Evolutionary conservation across 1,140 invertebrate species (phyloP), one percentile per base, ranked within the genome.

Genomic region (Pseudomyrmex gracilis): DNA sequence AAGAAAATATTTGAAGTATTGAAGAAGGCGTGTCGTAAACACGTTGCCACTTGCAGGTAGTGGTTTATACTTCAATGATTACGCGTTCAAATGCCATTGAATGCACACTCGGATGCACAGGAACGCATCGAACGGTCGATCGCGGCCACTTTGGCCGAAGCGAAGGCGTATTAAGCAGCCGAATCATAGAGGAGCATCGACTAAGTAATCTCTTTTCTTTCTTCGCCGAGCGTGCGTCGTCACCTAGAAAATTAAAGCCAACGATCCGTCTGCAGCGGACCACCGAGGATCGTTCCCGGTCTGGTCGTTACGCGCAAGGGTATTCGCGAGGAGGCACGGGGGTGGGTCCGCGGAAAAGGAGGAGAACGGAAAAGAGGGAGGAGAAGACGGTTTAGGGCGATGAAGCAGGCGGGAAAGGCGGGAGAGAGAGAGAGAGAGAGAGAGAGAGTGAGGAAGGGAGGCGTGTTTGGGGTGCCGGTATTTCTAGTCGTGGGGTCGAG

Each of bases 161-260:
- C 80, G 73, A 34, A n/a, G n/a, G 17, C 47, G 60, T 15, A 76
- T 70, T 83, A 74, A 51, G 57, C 80, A 61, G 49, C 51, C 43
- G 60, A 60, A 66, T 77, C 63, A 61, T 47, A 74, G 73, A 66
- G 34, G 20, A 83, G 63, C 73, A 66, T 51, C 73, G 63, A 73
- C 63, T 83, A 83, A 34, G 34, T 34, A 34, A 76, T 68, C 85
- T 61, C 67, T 22, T 85, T 58, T 82, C 82, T 73, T 55, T 67
- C 57, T 71, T 53, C n/a, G n/a, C 22, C 66, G 76, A 47, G 51
- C 17, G 82, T 74, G 86, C 86, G 87, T 88, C 57, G 86, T 88
- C 87, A 87, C 86, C 86, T 88, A 88, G 86, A 88, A 88, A 88
- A 87, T 88, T 88, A 86, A 87, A 87, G 77, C 71, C 78, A 86